These are phyloP conservation scores for Rotaria socialis DNA, from an alignment of 2,888 invertebrate genomes.

Conservation along the genomic window DNA sequence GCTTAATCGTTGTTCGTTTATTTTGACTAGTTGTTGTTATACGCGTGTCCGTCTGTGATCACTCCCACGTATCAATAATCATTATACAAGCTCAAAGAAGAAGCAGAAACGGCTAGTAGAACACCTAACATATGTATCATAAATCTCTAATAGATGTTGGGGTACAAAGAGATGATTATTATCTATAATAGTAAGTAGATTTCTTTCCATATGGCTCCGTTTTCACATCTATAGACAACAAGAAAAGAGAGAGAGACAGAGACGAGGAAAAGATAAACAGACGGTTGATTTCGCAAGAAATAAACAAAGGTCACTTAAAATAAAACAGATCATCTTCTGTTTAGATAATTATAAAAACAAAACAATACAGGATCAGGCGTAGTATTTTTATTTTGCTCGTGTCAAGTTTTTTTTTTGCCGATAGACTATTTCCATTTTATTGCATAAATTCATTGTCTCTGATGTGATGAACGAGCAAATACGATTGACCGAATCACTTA, in stretches of 20 bases:
- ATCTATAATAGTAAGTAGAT: background rate
- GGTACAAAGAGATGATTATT: background rate
- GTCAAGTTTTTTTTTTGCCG: background rate
- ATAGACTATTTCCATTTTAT: conserved; percentile 8
- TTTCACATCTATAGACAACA: background rate
- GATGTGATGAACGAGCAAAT: background rate
- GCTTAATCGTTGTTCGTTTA: conserved; percentile 15
- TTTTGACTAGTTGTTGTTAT: background rate
- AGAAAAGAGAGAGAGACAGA: too few species aligned
- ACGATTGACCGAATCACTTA: conserved; percentile 23
- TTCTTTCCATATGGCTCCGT: background rate
- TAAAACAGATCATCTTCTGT: background rate
- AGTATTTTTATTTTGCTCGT: background rate
- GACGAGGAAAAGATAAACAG: too few species aligned
- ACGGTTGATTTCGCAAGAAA: background rate
- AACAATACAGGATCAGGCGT: background rate
- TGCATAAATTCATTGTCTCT: background rate
- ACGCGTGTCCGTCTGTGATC: background rate
- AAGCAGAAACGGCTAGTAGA: background rate
- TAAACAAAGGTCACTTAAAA: background rate
- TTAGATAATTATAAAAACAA: background rate
- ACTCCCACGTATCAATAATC: conserved; percentile 1
- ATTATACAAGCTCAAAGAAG: background rate
- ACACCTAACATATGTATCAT: conserved; percentile 16
- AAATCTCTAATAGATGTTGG: background rate